phyloP scores from a whole-genome alignment of 2,113 vertebrate genomes.

The Hemiscyllium ocellatum region DNA sequence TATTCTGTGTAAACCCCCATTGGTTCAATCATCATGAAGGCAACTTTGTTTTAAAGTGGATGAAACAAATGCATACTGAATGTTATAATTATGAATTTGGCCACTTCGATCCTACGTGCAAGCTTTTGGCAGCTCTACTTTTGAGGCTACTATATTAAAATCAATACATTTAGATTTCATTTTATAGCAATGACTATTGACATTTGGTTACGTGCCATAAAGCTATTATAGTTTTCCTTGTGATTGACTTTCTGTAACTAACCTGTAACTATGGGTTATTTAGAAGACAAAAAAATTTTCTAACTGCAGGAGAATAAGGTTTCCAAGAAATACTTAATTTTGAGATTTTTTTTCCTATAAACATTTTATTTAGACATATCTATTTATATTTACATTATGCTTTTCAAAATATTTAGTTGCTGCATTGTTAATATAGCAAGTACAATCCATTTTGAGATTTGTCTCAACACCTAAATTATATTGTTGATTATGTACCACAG shows the following conservation, averaged over 20 bases:
- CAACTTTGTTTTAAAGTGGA: neutral
- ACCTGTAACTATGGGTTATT: no score
- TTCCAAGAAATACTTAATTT: neutral
- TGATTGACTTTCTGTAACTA: neutral
- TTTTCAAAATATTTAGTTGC: neutral
- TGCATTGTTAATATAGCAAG: neutral
- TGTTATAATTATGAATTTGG: neutral
- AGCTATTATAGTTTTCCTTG: neutral
- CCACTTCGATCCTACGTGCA: neutral
- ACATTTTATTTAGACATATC: neutral
- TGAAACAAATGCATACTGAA: neutral
- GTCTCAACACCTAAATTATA: neutral
- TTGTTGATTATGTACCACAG: neutral
- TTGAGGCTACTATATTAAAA: slow-evolving; percentile 12
- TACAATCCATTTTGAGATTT: neutral
- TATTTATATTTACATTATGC: neutral
- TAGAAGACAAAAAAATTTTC: neutral
- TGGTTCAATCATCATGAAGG: neutral
- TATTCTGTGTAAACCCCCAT: neutral
- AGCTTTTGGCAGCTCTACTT: slow-evolving; percentile 6
- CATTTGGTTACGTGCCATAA: neutral
- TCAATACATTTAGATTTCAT: neutral
- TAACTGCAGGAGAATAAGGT: neutral
- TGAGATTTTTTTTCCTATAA: neutral
- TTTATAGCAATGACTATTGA: neutral